Base-by-base conservation (phyloP, 2,888 invertebrate species). In the Cephus spinipes region DNA sequence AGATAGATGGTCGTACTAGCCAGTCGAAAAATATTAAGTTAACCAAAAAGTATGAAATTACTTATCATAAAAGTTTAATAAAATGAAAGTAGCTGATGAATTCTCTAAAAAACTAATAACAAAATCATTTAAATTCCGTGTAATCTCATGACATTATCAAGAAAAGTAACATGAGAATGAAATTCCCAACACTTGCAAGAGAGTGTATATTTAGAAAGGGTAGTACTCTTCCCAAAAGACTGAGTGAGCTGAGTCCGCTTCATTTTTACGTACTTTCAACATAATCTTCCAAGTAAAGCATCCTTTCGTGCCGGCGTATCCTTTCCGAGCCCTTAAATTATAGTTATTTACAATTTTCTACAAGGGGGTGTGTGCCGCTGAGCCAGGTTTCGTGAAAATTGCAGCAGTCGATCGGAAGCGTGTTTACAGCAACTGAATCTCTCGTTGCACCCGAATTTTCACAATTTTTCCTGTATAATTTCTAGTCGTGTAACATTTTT, bases 251-350 rank as follows among this genome's bases (percentile, higher is more conserved):
- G 68, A 69, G 81, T 69, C 68, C 74, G 73, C 69, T 77, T 69
- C 73, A 35, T 77, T 83, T 86, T 81, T 88, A 95, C 97, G 95
- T 94, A 98, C 98, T 98, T 95, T 99, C 99, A 87, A 99, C 94
- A 93, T 98, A 99, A 94, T 99, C 99, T 93, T 99, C 99, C 86
- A 99, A 94, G 93, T 98, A 99, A 93, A 99, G 93, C 98, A 99
- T 99, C 92, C 92, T 95, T 92, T 83, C 82, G 82, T 79, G 84
- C 79, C 78, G 81, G 79, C 79, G 80, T 76, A 83, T 84, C 81
- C 83, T 85, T 83, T 81, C 82, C 80, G 80, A 81, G 79, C 80
- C 82, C 75, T 81, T 81, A 76, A 84, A 84, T 79, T 82, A 82
- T 79, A 79, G 85, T 83, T 81, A 84, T 84, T 83, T 87, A 87